These are phyloP conservation scores for Meganola albula DNA, from an alignment of 2,888 invertebrate genomes.

Conservation along the genomic window DNA sequence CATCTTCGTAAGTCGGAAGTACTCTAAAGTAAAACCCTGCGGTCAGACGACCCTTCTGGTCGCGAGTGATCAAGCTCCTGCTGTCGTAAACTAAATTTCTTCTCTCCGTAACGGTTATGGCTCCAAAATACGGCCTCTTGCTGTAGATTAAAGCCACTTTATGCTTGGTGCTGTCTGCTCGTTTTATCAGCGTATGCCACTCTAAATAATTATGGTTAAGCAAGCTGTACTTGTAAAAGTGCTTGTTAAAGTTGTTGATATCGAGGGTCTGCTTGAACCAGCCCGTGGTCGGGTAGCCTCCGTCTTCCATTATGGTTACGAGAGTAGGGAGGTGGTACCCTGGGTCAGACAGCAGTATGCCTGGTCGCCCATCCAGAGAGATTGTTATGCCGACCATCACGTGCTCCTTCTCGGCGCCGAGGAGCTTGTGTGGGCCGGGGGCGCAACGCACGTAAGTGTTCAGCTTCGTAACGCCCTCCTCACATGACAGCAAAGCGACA, in stretches of 20 bases:
- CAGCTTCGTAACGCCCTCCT: conserved; percentile 83
- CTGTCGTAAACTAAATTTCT: conserved; percentile 91
- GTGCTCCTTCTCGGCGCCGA: conserved; percentile 90
- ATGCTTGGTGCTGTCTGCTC: conserved; percentile 68
- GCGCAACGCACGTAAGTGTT: conserved; percentile 74
- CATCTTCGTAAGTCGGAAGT: neutral
- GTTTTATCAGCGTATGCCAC: conserved; percentile 83
- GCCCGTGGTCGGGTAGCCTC: conserved; percentile 89
- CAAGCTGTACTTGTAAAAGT: conserved; percentile 84
- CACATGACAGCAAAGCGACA: conserved; percentile 85
- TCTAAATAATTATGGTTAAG: conserved; percentile 85
- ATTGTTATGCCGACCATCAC: conserved; percentile 87
- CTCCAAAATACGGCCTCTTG: conserved; percentile 85
- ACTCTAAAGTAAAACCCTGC: conserved; percentile 88
- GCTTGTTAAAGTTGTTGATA: conserved; percentile 84
- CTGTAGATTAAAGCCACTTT: conserved; percentile 86
- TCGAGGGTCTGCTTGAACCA: conserved; percentile 90
- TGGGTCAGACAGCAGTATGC: conserved; percentile 91
- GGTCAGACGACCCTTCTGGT: conserved; percentile 86
- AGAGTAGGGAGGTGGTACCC: conserved; percentile 92
- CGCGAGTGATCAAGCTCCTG: conserved; percentile 86
- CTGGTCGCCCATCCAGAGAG: conserved; percentile 82
- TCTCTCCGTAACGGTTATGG: conserved; percentile 90
- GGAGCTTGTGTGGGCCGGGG: conserved; percentile 73
- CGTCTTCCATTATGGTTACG: conserved; percentile 91